phyloP scores from a whole-genome alignment of 2,797 vertebrate genomes.

The Eulemur mongoz region DNA sequence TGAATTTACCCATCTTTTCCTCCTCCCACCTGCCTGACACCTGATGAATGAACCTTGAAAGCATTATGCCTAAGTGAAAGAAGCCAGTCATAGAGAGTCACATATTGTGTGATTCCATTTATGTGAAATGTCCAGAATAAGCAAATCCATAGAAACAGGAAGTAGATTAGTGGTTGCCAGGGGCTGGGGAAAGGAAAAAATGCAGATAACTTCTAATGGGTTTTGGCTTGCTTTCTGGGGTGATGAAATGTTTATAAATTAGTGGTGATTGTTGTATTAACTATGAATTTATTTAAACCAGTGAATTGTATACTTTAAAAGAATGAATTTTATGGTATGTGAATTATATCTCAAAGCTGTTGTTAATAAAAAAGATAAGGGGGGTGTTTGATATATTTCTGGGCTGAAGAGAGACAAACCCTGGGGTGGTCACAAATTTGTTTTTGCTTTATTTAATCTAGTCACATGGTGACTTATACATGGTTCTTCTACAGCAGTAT shows the following conservation, averaged over 20 bases:
- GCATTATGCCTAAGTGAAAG: not conserved
- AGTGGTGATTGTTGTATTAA: not conserved
- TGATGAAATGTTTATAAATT: not conserved
- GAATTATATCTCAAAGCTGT: not conserved
- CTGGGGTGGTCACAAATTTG: not conserved
- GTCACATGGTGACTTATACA: not conserved
- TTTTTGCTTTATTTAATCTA: not conserved
- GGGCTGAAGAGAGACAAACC: not conserved
- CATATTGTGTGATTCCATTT: not conserved
- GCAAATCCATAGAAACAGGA: not conserved
- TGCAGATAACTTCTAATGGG: not conserved
- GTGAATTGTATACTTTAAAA: not conserved
- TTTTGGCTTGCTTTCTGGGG: not conserved
- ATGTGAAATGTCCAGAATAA: not conserved
- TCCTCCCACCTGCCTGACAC: too few relatives aligned
- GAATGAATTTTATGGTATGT: slow-evolving; percentile 27
- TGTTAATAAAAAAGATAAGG: not conserved
- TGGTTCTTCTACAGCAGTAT: not conserved
- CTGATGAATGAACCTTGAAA: not conserved
- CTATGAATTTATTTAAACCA: slow-evolving; percentile 2
- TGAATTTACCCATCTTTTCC: too few relatives aligned
- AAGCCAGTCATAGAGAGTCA: not conserved
- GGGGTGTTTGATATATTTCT: not conserved
- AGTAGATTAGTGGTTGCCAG: not conserved
- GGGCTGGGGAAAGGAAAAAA: not conserved